phyloP scores from a whole-genome alignment of 2,797 vertebrate species.

The Loris lydekkerianus region DNA sequence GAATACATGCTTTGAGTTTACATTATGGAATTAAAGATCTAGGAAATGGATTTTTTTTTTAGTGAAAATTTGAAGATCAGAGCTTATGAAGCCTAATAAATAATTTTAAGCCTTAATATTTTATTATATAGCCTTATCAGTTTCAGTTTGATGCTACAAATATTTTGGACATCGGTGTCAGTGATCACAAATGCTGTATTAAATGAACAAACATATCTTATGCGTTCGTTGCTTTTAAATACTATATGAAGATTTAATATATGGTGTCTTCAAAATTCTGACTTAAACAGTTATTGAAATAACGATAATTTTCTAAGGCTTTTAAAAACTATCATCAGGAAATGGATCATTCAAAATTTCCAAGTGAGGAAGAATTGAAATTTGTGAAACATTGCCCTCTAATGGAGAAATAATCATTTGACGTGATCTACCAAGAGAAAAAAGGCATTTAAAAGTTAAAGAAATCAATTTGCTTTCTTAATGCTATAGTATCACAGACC shows the following conservation, averaged over 20 bases:
- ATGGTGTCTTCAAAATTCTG: not conserved
- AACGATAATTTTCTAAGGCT: not conserved
- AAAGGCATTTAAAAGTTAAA: not conserved
- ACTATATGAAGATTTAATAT: not conserved
- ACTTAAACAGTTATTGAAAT: not conserved
- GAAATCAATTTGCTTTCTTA: slow-evolving; percentile 25
- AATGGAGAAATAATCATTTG: slow-evolving; percentile 41
- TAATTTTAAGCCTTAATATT: slow-evolving; percentile 8
- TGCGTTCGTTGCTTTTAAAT: not conserved
- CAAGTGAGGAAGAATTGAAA: slow-evolving; percentile 67
- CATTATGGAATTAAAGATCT: not conserved
- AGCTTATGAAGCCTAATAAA: slow-evolving; percentile 3
- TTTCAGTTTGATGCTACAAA: not conserved
- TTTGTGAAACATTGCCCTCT: slow-evolving; percentile 81
- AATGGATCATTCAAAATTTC: slow-evolving; percentile 40
- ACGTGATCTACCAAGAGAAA: not conserved
- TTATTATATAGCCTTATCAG: not conserved
- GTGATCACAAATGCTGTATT: not conserved
- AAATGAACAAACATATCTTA: not conserved
- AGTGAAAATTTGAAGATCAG: slow-evolving; percentile 30
- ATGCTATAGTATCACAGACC: not conserved
- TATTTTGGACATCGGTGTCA: not conserved
- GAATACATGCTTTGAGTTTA: not conserved
- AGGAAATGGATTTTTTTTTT: not conserved
- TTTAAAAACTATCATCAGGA: not conserved